Conservation (phyloP, 2,113 vertebrate genomes). For the Sinocyclocheilus maitianheensis region DNA sequence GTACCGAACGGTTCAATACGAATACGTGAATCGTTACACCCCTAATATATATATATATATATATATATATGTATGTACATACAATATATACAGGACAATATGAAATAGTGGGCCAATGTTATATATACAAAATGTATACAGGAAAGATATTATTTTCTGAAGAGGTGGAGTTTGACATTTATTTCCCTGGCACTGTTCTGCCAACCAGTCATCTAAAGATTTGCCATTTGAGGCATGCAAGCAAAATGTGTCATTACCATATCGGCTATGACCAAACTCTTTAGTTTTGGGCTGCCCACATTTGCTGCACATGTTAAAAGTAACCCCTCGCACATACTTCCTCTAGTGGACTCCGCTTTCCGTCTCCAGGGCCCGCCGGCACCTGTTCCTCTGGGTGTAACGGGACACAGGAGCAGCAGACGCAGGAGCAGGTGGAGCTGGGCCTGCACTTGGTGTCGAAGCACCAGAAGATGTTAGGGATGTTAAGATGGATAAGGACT, state of each 20-base stretch:
- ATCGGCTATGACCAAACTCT: conserved; percentile 12
- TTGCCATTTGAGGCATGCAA: not conserved
- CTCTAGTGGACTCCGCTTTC: not conserved
- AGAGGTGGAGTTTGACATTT: not conserved
- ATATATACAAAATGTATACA: no score
- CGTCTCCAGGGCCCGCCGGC: not conserved
- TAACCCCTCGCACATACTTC: not conserved
- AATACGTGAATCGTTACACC: no score
- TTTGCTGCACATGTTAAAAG: not conserved
- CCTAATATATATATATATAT: no score
- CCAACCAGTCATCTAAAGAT: conserved; percentile 16
- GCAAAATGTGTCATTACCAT: conserved; percentile 6
- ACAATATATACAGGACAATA: no score
- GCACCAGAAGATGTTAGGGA: not conserved
- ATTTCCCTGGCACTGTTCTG: not conserved
- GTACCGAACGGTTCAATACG: no score
- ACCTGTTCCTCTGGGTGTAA: not conserved
- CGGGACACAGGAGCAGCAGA: not conserved
- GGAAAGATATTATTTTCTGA: no score
- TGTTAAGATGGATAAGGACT: not conserved
- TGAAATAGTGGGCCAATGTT: no score
- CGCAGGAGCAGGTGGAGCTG: not conserved
- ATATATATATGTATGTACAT: no score
- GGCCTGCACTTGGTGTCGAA: not conserved
- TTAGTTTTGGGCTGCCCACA: conserved; percentile 5